phyloP scores from a whole-genome alignment of 2,113 vertebrate species.

The Nycticorax nycticorax region DNA sequence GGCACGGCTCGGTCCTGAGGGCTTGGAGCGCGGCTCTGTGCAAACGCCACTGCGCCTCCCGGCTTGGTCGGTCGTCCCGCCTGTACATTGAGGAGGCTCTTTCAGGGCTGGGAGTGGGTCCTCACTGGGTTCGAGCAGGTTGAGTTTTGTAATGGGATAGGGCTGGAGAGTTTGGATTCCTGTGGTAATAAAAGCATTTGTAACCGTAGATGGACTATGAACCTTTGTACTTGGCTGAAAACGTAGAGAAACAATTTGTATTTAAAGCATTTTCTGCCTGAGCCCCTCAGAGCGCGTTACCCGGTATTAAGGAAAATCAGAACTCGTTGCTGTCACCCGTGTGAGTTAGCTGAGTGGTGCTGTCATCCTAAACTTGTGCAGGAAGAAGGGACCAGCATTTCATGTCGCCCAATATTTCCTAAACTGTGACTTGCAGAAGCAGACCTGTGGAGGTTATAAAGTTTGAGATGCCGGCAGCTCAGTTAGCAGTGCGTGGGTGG shows the following conservation, averaged over 20 bases:
- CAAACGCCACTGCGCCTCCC: not conserved
- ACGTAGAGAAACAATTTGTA: fast-evolving
- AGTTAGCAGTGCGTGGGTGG: fast-evolving
- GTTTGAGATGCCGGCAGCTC: not conserved
- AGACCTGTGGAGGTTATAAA: fast-evolving
- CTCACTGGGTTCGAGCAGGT: not conserved
- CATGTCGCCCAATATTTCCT: not conserved
- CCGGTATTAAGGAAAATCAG: not conserved
- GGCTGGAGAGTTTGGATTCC: not conserved
- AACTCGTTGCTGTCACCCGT: fast-evolving
- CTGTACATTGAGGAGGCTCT: not conserved
- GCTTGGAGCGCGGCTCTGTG: not conserved
- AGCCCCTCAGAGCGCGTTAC: fast-evolving
- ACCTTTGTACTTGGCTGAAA: fast-evolving
- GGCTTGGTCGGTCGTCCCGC: not conserved
- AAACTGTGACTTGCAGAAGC: not conserved
- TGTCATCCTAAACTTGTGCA: fast-evolving
- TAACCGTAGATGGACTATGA: fast-evolving
- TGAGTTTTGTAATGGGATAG: fast-evolving
- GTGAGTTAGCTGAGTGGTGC: fast-evolving
- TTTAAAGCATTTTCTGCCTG: not conserved
- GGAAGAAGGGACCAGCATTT: not conserved
- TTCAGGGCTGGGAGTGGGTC: too few species aligned
- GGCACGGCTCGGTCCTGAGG: not conserved
- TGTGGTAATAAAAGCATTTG: not conserved